Evolutionary conservation across 2,888 invertebrate species (phyloP), one percentile per base, ranked within the genome.

Genomic region (Griposia aprilina): DNA sequence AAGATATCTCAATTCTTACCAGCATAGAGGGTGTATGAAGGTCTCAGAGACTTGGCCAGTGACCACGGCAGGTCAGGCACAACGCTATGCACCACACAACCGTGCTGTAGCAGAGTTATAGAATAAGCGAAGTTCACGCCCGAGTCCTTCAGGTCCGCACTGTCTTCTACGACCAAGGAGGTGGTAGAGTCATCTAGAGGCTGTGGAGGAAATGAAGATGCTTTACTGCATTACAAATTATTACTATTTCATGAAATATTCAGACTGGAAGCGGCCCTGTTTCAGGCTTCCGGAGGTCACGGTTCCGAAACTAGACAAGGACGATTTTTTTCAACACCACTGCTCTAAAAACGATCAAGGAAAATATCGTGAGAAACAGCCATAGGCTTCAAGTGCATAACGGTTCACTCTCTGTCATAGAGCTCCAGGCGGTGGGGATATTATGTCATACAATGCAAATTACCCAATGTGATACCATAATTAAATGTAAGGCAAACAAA

Each of bases 121-220:
- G 98, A 98, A 92, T 98, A 98, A 3, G 98, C 98, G 93, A 98
- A 98, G 94, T 98, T 98, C 7, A 99, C 98, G 1, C 97, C 97
- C 0, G 97, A 97, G 57, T 97, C 97, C 84, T 97, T 97, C 68
- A 97, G 95, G 60, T 98, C 97, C 20, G 96, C 95, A 86, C 97
- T 93, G 94, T 97, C 93, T 94, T 97, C 96, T 90, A 97, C 82
- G 92, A 91, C 96, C 90, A 94, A 96, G 89, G 93, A 97, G 92
- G 92, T 97, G 78, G 94, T 97, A 13, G 97, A 97, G 72, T 97
- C 97, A 88, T 97, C 97, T 65, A 97, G 94, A 7, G 97, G 97
- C 97, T 97, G 92, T 90, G 81, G 78, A 65, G 15, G 7, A 57
- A 67, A 70, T 26, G 6, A 20, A 17, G 11, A 11, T 11, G 6